phyloP scores from a whole-genome alignment of 2,797 vertebrate species.

The Darevskia nairensis region DNA sequence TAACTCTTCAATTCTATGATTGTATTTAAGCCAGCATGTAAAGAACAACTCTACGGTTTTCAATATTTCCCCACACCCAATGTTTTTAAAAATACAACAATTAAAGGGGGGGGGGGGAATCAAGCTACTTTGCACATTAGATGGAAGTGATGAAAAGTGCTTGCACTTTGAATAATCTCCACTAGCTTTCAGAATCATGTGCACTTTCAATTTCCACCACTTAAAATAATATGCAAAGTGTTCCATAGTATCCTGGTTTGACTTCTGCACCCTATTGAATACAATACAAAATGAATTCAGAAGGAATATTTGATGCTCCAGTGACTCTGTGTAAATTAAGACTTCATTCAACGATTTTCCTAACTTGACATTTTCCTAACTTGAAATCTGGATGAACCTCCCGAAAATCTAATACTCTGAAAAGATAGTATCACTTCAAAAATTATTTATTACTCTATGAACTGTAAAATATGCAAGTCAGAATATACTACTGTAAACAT shows the following conservation, averaged over 20 bases:
- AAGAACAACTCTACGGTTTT: background rate
- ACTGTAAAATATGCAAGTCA: background rate
- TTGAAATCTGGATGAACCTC: background rate
- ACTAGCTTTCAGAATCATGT: background rate
- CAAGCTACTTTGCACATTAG: background rate
- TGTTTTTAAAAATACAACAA: background rate
- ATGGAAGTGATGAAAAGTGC: background rate
- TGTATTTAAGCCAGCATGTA: background rate
- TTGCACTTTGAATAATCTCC: background rate
- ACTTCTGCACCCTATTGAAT: background rate
- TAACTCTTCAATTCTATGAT: background rate
- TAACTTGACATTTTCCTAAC: background rate
- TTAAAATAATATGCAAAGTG: background rate
- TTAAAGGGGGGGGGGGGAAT: no score
- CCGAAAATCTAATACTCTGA: background rate
- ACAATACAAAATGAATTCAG: background rate
- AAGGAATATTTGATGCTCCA: background rate
- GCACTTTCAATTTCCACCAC: background rate
- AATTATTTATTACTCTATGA: background rate
- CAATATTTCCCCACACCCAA: no score
- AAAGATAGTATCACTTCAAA: background rate
- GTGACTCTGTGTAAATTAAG: background rate
- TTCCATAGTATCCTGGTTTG: background rate
- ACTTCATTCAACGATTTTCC: background rate
- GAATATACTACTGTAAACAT: conserved; percentile 32